These are phyloP conservation scores for Lepidochrysops patricia DNA, from an alignment of 2,888 invertebrate genomes.

Conservation along the genomic window DNA sequence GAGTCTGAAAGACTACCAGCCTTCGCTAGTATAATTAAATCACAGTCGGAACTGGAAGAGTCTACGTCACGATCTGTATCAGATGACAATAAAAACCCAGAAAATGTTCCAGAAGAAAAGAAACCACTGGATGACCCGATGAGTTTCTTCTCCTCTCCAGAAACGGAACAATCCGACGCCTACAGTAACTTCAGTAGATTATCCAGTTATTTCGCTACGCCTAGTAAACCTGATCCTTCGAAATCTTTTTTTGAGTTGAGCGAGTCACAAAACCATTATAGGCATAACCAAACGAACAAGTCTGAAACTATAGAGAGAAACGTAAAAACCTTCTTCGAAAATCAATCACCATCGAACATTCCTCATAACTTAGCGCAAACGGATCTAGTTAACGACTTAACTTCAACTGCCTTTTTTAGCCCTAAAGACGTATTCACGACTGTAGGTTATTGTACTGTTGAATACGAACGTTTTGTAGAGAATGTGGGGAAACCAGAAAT, in stretches of 20 bases:
- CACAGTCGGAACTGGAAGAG: conserved; percentile 8
- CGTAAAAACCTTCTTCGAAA: conserved; percentile 24
- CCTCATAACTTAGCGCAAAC: conserved; percentile 31
- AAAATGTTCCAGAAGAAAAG: conserved; percentile 17
- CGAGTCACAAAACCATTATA: conserved; percentile 60
- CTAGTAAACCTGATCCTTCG: conserved; percentile 47
- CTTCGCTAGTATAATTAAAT: conserved; percentile 17
- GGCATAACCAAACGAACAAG: conserved; percentile 33
- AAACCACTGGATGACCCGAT: conserved; percentile 41
- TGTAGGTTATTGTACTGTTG: conserved; percentile 53
- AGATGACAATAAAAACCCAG: not conserved
- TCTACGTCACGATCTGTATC: not conserved
- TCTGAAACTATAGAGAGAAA: conserved; percentile 20
- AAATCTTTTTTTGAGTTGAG: conserved; percentile 71
- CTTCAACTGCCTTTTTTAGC: conserved; percentile 38
- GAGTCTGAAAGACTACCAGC: conserved; percentile 20
- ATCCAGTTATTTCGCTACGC: conserved; percentile 57
- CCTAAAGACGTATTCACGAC: conserved; percentile 38
- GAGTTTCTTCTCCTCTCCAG: conserved; percentile 39
- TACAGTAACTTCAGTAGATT: conserved; percentile 42
- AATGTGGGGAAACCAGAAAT: conserved; percentile 26
- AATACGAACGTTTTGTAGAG: conserved; percentile 31
- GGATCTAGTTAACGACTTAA: conserved; percentile 50
- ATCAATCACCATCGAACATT: conserved; percentile 28
- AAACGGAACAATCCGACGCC: conserved; percentile 28